Evolutionary conservation across 2,113 vertebrate genomes (phyloP).

Genomic region (Leiothrix lutea): DNA sequence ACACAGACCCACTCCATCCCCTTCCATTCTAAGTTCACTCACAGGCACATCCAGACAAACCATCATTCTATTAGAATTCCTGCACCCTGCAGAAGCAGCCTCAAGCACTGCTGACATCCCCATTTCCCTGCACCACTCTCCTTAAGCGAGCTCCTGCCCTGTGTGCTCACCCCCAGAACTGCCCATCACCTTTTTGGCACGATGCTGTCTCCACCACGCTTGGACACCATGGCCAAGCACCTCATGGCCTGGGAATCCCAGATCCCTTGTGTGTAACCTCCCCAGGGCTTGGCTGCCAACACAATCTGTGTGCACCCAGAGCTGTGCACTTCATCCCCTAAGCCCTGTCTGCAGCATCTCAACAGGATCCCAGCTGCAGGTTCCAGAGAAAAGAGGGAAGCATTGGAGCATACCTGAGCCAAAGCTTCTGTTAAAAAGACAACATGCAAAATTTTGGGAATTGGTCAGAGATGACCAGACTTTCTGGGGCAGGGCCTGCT

Average conservation of each 20-base stretch:
- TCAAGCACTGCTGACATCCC: background rate
- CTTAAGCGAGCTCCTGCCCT: fast-evolving
- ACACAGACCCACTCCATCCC: background rate
- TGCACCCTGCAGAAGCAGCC: background rate
- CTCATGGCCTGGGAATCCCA: background rate
- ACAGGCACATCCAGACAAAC: background rate
- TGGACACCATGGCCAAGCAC: too few relatives aligned
- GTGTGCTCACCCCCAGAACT: background rate
- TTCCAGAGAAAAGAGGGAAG: background rate
- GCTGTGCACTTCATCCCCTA: background rate
- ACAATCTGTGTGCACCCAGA: fast-evolving
- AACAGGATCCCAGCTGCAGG: fast-evolving
- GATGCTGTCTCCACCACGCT: fast-evolving
- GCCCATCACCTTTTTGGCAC: background rate
- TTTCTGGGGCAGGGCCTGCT: background rate
- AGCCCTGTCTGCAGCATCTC: background rate
- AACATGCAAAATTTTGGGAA: background rate
- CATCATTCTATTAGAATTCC: background rate
- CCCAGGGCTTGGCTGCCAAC: fast-evolving
- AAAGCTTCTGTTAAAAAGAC: background rate
- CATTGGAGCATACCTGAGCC: background rate
- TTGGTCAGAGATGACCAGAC: background rate
- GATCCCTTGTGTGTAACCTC: background rate
- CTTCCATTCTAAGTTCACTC: background rate
- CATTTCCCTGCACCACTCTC: background rate